These are phyloP conservation scores for Synanthedon myopaeformis DNA, from an alignment of 2,888 invertebrate species.

Conservation along the genomic window DNA sequence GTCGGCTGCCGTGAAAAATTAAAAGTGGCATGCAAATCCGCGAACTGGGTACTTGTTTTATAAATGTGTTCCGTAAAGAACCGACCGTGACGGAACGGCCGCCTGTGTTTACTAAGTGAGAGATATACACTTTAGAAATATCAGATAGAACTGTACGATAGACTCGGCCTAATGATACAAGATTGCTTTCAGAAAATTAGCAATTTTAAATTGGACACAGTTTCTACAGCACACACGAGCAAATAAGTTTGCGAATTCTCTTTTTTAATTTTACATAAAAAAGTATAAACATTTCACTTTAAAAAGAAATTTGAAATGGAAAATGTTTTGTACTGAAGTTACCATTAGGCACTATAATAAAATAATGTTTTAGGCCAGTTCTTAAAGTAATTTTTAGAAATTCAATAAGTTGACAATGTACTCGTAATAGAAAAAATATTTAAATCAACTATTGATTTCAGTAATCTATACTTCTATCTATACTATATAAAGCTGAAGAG, in stretches of 20 bases:
- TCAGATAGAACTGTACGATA: background rate
- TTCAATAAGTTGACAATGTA: too few species aligned
- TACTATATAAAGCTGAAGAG: too few species aligned
- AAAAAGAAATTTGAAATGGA: too few species aligned
- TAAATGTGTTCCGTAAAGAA: constrained; percentile 11
- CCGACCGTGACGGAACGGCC: constrained; percentile 16
- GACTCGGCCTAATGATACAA: background rate
- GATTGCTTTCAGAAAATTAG: background rate
- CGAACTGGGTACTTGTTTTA: constrained; percentile 7
- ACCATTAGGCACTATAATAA: too few species aligned
- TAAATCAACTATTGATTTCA: too few species aligned
- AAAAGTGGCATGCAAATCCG: background rate
- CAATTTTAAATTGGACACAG: background rate
- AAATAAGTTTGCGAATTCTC: too few species aligned
- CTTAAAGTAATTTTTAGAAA: too few species aligned
- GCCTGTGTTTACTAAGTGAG: background rate
- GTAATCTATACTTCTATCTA: too few species aligned
- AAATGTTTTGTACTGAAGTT: too few species aligned
- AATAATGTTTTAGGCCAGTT: too few species aligned
- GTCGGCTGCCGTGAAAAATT: background rate
- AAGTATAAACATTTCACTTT: too few species aligned
- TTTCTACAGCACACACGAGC: background rate
- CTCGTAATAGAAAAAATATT: too few species aligned
- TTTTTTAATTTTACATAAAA: background rate
- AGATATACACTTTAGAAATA: background rate